Evolutionary conservation across 2,113 vertebrate species (phyloP).

Genomic region (Martes martes): DNA sequence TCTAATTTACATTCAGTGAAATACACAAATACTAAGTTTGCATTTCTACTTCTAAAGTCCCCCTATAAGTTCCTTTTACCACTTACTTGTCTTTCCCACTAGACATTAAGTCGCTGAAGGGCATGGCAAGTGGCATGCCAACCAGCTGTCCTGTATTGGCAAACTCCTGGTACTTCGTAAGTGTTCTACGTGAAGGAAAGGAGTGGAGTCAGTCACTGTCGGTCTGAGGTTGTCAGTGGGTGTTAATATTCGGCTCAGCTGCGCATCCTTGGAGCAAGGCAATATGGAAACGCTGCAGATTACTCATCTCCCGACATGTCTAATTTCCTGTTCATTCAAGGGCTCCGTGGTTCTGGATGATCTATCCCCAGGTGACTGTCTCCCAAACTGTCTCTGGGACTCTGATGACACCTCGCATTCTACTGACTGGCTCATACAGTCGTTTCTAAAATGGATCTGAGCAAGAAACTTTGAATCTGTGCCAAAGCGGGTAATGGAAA

Average conservation of each 20-base stretch:
- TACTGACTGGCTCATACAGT: slow-evolving; percentile 28
- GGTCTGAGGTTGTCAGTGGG: neutral
- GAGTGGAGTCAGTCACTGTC: neutral
- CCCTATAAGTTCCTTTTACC: neutral
- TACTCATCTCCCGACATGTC: neutral
- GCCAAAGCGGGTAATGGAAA: slow-evolving; percentile 44
- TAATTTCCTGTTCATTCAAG: slow-evolving; percentile 55
- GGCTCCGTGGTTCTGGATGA: neutral
- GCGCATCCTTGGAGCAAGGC: neutral
- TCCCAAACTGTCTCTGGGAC: neutral
- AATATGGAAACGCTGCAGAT: neutral
- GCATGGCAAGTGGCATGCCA: neutral
- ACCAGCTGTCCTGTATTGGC: neutral
- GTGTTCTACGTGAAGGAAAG: neutral
- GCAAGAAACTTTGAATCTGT: slow-evolving; percentile 38
- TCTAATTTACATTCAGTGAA: neutral
- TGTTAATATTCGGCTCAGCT: neutral
- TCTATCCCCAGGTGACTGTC: neutral
- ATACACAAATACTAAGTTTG: neutral
- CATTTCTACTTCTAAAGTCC: neutral
- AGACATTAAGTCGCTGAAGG: neutral
- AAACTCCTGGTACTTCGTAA: neutral
- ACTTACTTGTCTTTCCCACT: neutral
- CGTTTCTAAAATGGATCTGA: slow-evolving; percentile 49
- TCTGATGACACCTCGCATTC: neutral